Percentiles rank a stretch among this genome's conserved stretches.
Evolutionary conservation across 2,888 invertebrate species (phyloP).

Genomic region (Odontomyia ornata): DNA sequence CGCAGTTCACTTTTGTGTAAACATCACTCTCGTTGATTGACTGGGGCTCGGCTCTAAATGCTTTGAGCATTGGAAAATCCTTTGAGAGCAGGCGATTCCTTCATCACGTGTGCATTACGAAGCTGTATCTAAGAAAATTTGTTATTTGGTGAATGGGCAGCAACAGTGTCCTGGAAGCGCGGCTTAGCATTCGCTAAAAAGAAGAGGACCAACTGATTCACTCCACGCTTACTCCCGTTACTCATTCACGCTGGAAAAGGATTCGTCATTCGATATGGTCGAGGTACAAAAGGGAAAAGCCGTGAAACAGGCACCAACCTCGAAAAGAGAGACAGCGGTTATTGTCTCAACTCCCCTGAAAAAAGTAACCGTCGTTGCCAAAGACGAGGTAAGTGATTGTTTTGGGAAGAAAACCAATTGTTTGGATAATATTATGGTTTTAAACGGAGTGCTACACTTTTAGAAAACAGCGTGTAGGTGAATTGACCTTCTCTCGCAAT

Average conservation of each 20-base stretch:
- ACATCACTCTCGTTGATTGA: constrained; percentile 20
- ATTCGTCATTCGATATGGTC: constrained; percentile 56
- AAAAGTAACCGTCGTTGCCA: constrained; percentile 63
- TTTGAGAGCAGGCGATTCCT: not conserved
- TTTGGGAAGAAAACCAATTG: not conserved
- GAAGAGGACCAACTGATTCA: not conserved
- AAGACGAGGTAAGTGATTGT: constrained; percentile 61
- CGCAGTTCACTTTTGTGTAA: constrained; percentile 27
- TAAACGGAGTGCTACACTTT: not conserved
- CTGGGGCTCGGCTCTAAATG: not conserved
- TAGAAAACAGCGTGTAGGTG: no score
- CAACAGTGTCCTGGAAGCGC: constrained; percentile 21
- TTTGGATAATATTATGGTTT: not conserved
- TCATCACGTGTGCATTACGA: constrained; percentile 21
- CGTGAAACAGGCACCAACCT: constrained; percentile 60
- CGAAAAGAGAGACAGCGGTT: constrained; percentile 62
- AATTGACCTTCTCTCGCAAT: no score
- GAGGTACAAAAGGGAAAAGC: constrained; percentile 63
- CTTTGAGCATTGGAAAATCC: constrained; percentile 10
- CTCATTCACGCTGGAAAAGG: constrained; percentile 40
- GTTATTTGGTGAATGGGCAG: constrained; percentile 21
- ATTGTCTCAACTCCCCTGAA: constrained; percentile 63
- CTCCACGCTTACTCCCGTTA: not conserved
- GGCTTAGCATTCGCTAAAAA: constrained; percentile 1
- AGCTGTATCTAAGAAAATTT: constrained; percentile 18